Evolutionary conservation across 1,140 invertebrate genomes (phyloP).

Genomic region (Diachasma alloeum): DNA sequence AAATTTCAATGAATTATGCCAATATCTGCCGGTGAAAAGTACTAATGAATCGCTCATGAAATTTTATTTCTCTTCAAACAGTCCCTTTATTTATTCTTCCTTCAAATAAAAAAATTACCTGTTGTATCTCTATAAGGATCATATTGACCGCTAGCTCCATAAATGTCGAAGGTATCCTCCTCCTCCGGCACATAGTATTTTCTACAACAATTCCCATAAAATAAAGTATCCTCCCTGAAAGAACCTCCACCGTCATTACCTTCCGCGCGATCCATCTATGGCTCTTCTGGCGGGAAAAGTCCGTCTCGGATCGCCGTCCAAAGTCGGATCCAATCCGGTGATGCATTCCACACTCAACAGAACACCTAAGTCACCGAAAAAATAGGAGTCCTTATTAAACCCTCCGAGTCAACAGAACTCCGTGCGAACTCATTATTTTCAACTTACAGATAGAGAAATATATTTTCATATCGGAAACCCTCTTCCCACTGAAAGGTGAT

Average conservation of each 20-base stretch:
- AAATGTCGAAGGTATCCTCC: slow-evolving; percentile 57
- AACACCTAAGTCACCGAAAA: slow-evolving; percentile 1
- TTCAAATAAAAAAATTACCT: slow-evolving; percentile 27
- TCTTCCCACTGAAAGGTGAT: slow-evolving; percentile 27
- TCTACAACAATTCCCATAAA: slow-evolving; percentile 34
- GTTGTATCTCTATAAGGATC: slow-evolving; percentile 50
- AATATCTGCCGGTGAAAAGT: too few species aligned
- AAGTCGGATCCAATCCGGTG: slow-evolving; percentile 38
- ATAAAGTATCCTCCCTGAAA: neutral
- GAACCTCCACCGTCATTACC: neutral
- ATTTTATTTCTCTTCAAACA: neutral
- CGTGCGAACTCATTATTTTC: neutral
- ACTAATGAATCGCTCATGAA: too few species aligned
- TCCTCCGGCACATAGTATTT: slow-evolving; percentile 57
- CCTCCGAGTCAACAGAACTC: neutral
- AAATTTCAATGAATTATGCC: too few species aligned
- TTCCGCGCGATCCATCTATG: slow-evolving; percentile 49
- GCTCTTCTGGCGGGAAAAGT: slow-evolving; percentile 56
- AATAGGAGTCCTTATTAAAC: neutral
- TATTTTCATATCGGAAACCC: neutral
- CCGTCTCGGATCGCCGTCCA: slow-evolving; percentile 46
- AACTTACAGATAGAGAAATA: neutral
- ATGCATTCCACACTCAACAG: slow-evolving; percentile 36
- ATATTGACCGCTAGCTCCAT: slow-evolving; percentile 53
- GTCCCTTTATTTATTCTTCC: too few species aligned